phyloP scores from a whole-genome alignment of 35 echinoderm and acorn worm species.

The Heliocidaris erythrogramma region DNA sequence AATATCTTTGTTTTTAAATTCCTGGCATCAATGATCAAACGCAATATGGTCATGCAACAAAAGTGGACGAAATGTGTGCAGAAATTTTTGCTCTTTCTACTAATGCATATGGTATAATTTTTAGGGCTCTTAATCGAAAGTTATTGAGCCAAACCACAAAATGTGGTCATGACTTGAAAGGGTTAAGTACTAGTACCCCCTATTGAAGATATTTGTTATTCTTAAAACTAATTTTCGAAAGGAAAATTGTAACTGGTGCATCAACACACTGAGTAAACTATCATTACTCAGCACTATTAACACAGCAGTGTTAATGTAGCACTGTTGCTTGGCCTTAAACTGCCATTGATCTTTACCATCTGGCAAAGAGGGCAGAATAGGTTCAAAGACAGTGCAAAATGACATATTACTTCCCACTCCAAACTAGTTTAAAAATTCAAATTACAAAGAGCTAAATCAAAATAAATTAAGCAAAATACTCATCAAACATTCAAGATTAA shows the following conservation, averaged over 20 bases:
- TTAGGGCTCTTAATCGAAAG: too few relatives aligned
- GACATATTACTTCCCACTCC: background rate
- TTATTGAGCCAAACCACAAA: background rate
- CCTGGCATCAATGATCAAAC: too few relatives aligned
- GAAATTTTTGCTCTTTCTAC: too few relatives aligned
- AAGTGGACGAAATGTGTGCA: too few relatives aligned
- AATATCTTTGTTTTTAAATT: too few relatives aligned
- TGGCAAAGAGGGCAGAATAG: constrained; percentile 46
- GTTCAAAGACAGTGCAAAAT: constrained; percentile 51
- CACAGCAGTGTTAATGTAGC: constrained; percentile 35
- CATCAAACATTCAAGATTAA: background rate
- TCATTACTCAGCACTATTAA: background rate
- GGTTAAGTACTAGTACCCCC: too few relatives aligned
- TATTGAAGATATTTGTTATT: too few relatives aligned
- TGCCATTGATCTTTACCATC: background rate
- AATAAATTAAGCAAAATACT: background rate
- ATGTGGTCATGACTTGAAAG: too few relatives aligned
- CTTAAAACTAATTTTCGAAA: too few relatives aligned
- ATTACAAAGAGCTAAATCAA: background rate
- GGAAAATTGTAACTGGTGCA: background rate
- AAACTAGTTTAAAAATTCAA: background rate
- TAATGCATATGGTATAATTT: too few relatives aligned
- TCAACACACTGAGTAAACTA: background rate
- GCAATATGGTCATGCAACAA: too few relatives aligned
- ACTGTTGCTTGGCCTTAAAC: constrained; percentile 62